Evolutionary conservation across 2,113 vertebrate genomes (phyloP), one percentile per base, ranked within the genome.

Genomic region (Acrocephalus arundinaceus): DNA sequence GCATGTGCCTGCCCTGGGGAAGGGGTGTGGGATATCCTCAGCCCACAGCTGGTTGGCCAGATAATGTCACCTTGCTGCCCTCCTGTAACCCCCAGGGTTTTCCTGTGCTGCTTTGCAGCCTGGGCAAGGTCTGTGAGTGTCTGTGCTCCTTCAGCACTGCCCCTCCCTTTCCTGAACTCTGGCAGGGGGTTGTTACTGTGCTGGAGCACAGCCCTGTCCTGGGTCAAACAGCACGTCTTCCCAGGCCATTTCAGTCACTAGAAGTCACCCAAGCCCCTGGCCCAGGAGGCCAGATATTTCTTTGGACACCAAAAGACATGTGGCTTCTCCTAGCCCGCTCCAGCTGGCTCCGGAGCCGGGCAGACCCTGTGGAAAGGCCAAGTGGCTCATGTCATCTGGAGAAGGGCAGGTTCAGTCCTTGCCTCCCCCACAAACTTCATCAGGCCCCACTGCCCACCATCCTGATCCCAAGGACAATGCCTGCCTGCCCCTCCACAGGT

Each of bases 271-370:
- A 55, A 55, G 52, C 71, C 77, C 45, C 84, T 89, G 81, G 70
- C 87, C 90, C 45, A 1, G 81, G 49, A 61, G 66, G 35, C 87
- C 61, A 41, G 58, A 61, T 89, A 8, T 5, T 82, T 72, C 65
- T 95, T 59, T 15, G 37, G 85, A 85, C 8, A 0, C 39, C 59
- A 73, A 30, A 54, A 94, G 54, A 72, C 75, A 76, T 78, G 62
- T 94, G 91, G 91, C 87, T 90, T 94, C 54, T 88, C 33, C n/a
- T 75, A n/a, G 91, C 45, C 77, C 1, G 6, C 80, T 95, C 94
- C 94, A 94, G 91, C 95, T 96, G 91, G 87, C 89, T 68, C 30
- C 1, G 1, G 94, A 81, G 61, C 76, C 4, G 41, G 70, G 76
- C 55, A 11, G 68, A 33, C 70, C 2, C 18, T 3, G 7, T 16